These are phyloP conservation scores for Hydrozoanthus gracilis DNA, from an alignment of 92 coral and sea anemone genomes.

Conservation along the genomic window DNA sequence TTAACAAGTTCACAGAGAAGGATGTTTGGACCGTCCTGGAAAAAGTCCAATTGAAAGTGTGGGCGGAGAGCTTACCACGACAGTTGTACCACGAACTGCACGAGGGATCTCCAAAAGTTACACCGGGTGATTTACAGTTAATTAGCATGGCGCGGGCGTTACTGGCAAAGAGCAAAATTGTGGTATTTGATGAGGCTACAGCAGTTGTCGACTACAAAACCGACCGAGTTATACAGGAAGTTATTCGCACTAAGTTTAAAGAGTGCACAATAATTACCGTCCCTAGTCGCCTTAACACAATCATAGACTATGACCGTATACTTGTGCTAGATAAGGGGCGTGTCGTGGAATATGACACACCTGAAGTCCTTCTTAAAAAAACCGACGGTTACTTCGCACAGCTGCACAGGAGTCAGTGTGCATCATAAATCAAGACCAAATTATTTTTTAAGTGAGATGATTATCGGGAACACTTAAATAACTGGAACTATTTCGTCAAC, in stretches of 20 bases:
- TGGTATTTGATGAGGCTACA: conserved; percentile 83
- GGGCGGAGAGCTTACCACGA: conserved; percentile 82
- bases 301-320: conserved; percentile 87
- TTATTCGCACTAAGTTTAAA: conserved; percentile 75
- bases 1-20: conserved; percentile 68
- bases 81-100: conserved; percentile 85
- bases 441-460: no score
- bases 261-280: conserved; percentile 76
- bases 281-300: conserved; percentile 80
- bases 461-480: no score
- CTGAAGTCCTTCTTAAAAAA: conserved; percentile 73
- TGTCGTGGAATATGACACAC: conserved; percentile 83
- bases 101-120: conserved; percentile 64
- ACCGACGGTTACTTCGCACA: conserved; percentile 82
- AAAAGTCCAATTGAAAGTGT: conserved; percentile 72
- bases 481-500: no score
- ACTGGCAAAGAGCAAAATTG: conserved; percentile 67
- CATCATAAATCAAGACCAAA: conserved; percentile 18
- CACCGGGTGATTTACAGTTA: conserved; percentile 73
- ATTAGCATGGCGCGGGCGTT: conserved; percentile 81
- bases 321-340: conserved; percentile 86
- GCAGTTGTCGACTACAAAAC: conserved; percentile 88
- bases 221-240: conserved; percentile 85
- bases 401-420: conserved; percentile 78
- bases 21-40: conserved; percentile 85